These are phyloP conservation scores for Scolopax mira DNA, from an alignment of 2,113 vertebrate species.

Conservation along the genomic window DNA sequence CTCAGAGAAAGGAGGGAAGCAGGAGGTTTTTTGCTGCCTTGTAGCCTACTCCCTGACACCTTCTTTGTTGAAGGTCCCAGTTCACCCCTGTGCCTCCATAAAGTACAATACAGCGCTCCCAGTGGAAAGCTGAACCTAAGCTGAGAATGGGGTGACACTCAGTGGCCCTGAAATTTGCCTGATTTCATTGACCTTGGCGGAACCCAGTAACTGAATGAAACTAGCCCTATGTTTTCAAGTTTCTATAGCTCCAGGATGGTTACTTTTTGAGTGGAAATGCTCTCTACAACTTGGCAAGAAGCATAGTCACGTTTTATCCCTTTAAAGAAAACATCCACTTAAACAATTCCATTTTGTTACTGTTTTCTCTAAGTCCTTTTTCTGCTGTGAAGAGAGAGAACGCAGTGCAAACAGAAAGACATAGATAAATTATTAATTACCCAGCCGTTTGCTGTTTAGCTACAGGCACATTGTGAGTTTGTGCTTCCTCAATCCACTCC, in stretches of 20 bases:
- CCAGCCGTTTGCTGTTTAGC: neutral
- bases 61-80: neutral
- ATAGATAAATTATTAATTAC: slow-evolving; percentile 3
- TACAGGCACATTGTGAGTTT: neutral
- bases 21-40: neutral
- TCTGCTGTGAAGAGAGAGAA: neutral
- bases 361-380: neutral
- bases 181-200: neutral
- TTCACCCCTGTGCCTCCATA: neutral
- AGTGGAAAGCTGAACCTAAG: neutral
- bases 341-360: neutral
- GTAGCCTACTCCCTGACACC: neutral
- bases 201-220: neutral
- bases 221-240: neutral
- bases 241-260: neutral
- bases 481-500: neutral
- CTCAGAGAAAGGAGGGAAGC: neutral
- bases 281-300: neutral
- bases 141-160: neutral
- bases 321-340: neutral
- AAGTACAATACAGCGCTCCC: neutral
- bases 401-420: neutral
- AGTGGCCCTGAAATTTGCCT: neutral
- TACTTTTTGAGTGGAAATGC: neutral
- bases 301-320: neutral